These are phyloP conservation scores for Tiphia femorata DNA, from an alignment of 2,888 invertebrate genomes.

Conservation along the genomic window DNA sequence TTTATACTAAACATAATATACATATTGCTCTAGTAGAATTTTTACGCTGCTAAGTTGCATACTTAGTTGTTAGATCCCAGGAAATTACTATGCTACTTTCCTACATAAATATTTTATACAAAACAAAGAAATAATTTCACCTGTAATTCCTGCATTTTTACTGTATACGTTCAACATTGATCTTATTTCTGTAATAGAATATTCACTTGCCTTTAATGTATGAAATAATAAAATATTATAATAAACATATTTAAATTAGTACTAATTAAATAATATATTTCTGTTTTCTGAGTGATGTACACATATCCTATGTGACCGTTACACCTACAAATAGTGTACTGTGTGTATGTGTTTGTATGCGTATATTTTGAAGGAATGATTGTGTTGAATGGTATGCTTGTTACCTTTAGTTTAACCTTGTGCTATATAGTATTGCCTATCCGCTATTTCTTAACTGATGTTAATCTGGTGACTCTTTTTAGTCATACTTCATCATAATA, in stretches of 20 bases:
- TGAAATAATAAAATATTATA: neutral
- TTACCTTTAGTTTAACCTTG: constrained; percentile 20
- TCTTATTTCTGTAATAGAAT: too few species aligned
- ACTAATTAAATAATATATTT: neutral
- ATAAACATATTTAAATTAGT: neutral
- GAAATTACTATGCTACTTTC: neutral
- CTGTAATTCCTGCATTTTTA: too few species aligned
- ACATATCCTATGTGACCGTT: too few species aligned
- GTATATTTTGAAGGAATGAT: constrained; percentile 27
- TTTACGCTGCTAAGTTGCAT: neutral
- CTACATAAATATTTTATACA: neutral
- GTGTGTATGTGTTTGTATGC: constrained; percentile 15
- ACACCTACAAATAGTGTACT: too few species aligned
- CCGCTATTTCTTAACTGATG: constrained; percentile 21
- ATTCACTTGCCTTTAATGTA: too few species aligned
- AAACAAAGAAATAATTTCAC: constrained; percentile 2
- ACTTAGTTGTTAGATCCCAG: neutral
- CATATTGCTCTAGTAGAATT: neutral
- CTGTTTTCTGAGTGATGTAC: too few species aligned
- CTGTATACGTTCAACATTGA: too few species aligned
- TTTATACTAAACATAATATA: constrained; percentile 1
- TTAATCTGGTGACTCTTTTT: constrained; percentile 11
- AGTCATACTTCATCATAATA: constrained; percentile 2
- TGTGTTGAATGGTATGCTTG: constrained; percentile 31
- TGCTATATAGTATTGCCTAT: constrained; percentile 22